Evolutionary conservation across 2,888 invertebrate genomes (phyloP).

Genomic region (Mimachlamys varia): DNA sequence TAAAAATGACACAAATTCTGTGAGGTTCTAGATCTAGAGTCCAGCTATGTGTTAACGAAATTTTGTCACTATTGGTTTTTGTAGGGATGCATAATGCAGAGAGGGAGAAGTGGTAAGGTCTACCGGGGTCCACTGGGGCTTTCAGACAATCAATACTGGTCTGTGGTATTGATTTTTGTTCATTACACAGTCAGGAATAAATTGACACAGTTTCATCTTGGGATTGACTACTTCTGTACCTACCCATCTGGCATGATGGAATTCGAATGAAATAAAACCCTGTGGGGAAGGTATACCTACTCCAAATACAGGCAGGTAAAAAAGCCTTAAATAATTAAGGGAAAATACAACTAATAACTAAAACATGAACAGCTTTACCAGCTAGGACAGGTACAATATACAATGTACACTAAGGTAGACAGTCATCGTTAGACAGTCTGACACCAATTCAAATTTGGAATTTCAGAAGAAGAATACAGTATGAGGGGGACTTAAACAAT

Average conservation of each 20-base stretch:
- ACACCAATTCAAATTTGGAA: too few species aligned
- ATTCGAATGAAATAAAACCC: too few species aligned
- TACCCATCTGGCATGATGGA: too few species aligned
- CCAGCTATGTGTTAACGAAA: not conserved
- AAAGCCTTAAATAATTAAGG: too few species aligned
- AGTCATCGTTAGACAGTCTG: too few species aligned
- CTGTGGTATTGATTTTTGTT: not conserved
- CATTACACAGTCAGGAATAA: not conserved
- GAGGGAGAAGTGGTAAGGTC: not conserved
- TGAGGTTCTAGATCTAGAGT: not conserved
- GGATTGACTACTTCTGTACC: too few species aligned
- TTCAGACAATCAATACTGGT: not conserved
- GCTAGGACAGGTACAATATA: too few species aligned
- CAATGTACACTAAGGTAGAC: too few species aligned
- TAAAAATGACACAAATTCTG: not conserved
- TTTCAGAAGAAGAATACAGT: too few species aligned
- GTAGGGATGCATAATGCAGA: slow-evolving; percentile 21
- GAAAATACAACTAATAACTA: not conserved
- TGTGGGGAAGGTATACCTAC: too few species aligned
- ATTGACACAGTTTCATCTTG: not conserved
- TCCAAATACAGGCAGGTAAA: too few species aligned
- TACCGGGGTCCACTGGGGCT: not conserved
- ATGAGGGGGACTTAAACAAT: too few species aligned
- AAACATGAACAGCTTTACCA: not conserved
- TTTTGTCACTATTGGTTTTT: slow-evolving; percentile 15